These are phyloP conservation scores for Gopherus flavomarginatus DNA, from an alignment of 2,113 vertebrate species.

Conservation along the genomic window DNA sequence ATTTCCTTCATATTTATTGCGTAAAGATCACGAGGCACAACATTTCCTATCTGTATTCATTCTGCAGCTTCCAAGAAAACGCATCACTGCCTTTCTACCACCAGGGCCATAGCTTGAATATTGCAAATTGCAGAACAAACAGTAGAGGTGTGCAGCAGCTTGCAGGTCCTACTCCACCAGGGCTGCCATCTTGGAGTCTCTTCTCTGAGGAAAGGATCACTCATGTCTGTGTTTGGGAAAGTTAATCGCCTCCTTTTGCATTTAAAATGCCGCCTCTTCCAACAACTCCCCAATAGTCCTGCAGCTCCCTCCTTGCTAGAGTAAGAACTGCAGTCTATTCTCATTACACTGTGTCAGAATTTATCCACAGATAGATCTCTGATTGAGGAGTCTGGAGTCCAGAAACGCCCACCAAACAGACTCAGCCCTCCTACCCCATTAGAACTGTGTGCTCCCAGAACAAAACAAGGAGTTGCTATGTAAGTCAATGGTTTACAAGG, in stretches of 20 bases:
- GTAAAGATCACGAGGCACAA: neutral
- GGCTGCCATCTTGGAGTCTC: neutral
- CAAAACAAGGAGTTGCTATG: neutral
- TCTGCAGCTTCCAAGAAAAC: neutral
- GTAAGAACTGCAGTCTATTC: neutral
- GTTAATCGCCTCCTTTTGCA: neutral
- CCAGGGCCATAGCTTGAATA: neutral
- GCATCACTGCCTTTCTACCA: neutral
- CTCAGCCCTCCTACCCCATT: neutral
- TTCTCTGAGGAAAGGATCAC: neutral
- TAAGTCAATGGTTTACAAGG: neutral
- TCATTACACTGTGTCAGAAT: neutral
- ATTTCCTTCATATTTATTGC: neutral
- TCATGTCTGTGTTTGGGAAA: neutral
- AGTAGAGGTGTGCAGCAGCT: neutral
- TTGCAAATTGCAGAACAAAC: neutral
- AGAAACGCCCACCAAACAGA: neutral
- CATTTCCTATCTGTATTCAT: neutral
- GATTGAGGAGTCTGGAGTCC: neutral
- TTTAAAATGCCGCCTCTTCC: neutral
- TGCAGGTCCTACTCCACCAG: neutral
- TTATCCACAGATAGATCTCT: neutral
- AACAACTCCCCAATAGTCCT: neutral
- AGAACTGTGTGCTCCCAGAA: neutral
- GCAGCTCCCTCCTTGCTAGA: neutral